Evolutionary conservation across 2,888 invertebrate species (phyloP), one percentile per base, ranked within the genome.

Genomic region (Tenodera sinensis): DNA sequence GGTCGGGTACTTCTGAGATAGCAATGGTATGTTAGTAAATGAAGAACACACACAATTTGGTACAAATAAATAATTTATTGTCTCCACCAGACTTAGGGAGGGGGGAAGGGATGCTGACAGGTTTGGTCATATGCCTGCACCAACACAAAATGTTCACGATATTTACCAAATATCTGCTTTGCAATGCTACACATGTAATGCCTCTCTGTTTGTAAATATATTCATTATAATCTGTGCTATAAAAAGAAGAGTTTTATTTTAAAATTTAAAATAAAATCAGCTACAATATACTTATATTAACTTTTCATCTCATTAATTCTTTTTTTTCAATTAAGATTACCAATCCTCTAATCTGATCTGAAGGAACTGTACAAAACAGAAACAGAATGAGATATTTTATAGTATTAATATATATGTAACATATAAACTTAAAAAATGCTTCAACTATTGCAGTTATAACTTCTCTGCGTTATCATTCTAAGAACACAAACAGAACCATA

Each of bases 41-140:
- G 54, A 71, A 71, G 54, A 71, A 71, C 85, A 42, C 14, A 88
- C 20, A 88, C 71, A 71, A 8, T 28, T 84, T 30, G 42, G 54
- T 89, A 90, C 90, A 90, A 90, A 90, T 90, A 90, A 90, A 90
- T 90, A 90, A 90, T 90, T 90, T 90, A 90, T 90, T 90, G 90
- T 90, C 90, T 90, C 90, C 90, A 88, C 84, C 84, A 71, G 86
- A 86, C 85, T 85, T 82, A 86, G 47, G 89, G 86, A 83, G 86
- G 28, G 81, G 42, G n/a, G 27, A 71, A 71, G 54, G 54, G 54
- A 71, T 71, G 54, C 54, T 71, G 54, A 20, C 54, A 20, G 54
- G 54, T 71, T 71, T 20, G 54, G 54, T 71, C 54, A 71, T 71
- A 71, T 20, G 54, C 54, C 54, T 71, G 54, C 54, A 71, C 25